A percentile compares a stretch with the other conserved stretches of the same genome.
Conservation (phyloP, 2,797 vertebrate species). For the Phoeniculus purpureus region DNA sequence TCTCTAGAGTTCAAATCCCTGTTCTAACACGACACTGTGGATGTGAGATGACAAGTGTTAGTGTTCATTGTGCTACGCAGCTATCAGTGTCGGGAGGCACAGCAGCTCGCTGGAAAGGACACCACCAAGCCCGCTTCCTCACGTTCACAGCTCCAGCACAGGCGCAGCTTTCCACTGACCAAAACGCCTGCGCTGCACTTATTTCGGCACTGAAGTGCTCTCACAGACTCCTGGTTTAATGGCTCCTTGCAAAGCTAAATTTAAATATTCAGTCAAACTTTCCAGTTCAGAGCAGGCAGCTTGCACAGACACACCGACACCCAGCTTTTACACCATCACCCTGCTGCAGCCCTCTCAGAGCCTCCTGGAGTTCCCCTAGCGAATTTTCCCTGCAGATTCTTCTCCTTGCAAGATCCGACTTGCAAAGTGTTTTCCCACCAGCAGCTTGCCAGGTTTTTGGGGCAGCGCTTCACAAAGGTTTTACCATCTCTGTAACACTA, state of each 20-base stretch:
- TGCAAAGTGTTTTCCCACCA: slow-evolving; percentile 68
- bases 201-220: slow-evolving; percentile 29
- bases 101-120: slow-evolving; percentile 44
- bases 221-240: background rate
- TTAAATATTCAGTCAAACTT: slow-evolving; percentile 47
- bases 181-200: slow-evolving; percentile 49
- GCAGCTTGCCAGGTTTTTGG: slow-evolving; percentile 64
- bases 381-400: slow-evolving; percentile 52
- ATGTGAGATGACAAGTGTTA: slow-evolving; percentile 67
- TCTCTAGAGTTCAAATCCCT: slow-evolving; percentile 61
- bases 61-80: slow-evolving; percentile 62
- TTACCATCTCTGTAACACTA: slow-evolving; percentile 52
- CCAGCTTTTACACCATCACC: slow-evolving; percentile 12
- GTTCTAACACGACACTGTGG: slow-evolving; percentile 59
- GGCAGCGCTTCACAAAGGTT: slow-evolving; percentile 67
- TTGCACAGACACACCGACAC: slow-evolving; percentile 2
- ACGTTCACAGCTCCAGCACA: background rate
- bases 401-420: slow-evolving; percentile 70
- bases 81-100: slow-evolving; percentile 54
- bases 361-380: slow-evolving; percentile 37
- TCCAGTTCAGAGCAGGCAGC: slow-evolving; percentile 39
- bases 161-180: background rate
- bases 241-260: slow-evolving; percentile 37
- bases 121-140: slow-evolving; percentile 26
- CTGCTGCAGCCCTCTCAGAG: background rate